These are phyloP conservation scores for Panopea generosa DNA, from an alignment of 2,888 invertebrate species.

Conservation along the genomic window DNA sequence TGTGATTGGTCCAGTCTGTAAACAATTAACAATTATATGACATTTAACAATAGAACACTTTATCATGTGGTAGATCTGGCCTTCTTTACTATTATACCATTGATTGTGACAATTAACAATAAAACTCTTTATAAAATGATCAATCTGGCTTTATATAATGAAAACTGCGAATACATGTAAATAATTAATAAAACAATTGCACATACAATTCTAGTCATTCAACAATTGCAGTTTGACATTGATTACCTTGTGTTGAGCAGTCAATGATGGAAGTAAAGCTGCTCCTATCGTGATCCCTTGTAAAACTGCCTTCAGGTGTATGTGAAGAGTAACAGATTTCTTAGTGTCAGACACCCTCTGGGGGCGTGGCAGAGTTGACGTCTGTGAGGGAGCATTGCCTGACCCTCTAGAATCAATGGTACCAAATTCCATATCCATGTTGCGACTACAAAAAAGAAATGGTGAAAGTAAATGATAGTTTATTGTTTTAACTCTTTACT, in stretches of 20 bases:
- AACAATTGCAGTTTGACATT: too few species aligned
- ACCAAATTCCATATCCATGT: constrained; percentile 60
- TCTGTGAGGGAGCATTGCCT: constrained; percentile 44
- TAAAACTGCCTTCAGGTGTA: constrained; percentile 86
- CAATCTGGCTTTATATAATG: too few species aligned
- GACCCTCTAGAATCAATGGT: constrained; percentile 61
- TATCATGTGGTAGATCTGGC: too few species aligned
- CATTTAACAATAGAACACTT: too few species aligned
- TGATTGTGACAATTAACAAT: too few species aligned
- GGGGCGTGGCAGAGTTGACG: constrained; percentile 52
- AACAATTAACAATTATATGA: constrained; percentile 32
- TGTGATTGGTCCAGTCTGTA: constrained; percentile 97
- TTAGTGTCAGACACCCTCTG: constrained; percentile 46
- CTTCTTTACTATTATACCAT: too few species aligned
- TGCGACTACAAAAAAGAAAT: constrained; percentile 44
- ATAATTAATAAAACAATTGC: too few species aligned
- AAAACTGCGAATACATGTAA: too few species aligned
- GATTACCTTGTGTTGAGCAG: constrained; percentile 94
- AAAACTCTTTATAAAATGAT: too few species aligned
- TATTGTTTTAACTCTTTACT: too few species aligned
- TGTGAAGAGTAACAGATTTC: constrained; percentile 70
- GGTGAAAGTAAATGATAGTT: too few species aligned
- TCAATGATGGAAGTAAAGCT: constrained; percentile 97
- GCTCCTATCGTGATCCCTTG: constrained; percentile 95
- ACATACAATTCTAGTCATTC: too few species aligned